A percentile compares a stretch with the other conserved stretches of the same genome.
Evolutionary conservation across 2,113 vertebrate species (phyloP).

Genomic region (Arothron firmamentum): DNA sequence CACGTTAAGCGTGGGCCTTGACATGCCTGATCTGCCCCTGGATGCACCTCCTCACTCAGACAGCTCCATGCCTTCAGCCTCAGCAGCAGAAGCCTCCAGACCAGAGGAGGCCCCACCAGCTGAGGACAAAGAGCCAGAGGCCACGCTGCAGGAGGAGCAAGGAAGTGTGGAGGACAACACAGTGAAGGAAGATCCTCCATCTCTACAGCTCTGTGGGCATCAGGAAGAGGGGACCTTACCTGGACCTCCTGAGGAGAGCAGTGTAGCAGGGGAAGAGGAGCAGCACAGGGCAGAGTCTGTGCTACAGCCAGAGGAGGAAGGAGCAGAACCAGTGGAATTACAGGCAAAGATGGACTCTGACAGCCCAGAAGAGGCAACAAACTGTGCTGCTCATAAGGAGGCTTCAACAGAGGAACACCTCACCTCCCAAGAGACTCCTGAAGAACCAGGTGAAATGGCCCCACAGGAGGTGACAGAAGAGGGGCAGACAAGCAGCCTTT

Average conservation of each 20-base stretch:
- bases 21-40: slow-evolving; percentile 73
- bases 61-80: not conserved
- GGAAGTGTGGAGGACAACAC: slow-evolving; percentile 51
- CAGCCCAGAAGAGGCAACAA: not conserved
- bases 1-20: slow-evolving; percentile 66
- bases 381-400: not conserved
- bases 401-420: slow-evolving; percentile 16
- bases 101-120: slow-evolving; percentile 21
- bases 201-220: slow-evolving; percentile 57
- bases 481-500: slow-evolving; percentile 35
- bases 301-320: slow-evolving; percentile 14
- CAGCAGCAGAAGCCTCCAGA: not conserved
- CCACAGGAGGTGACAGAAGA: slow-evolving; percentile 37
- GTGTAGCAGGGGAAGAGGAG: slow-evolving; percentile 6
- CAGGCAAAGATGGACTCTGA: slow-evolving; percentile 16
- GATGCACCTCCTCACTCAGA: slow-evolving; percentile 57
- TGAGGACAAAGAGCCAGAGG: slow-evolving; percentile 1
- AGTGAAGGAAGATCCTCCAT: slow-evolving; percentile 42
- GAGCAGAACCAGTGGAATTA: slow-evolving; percentile 23
- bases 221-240: slow-evolving; percentile 30
- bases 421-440: slow-evolving; percentile 12
- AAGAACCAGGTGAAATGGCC: slow-evolving; percentile 43
- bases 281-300: slow-evolving; percentile 12
- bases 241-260: slow-evolving; percentile 48
- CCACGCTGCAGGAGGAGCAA: not conserved